Base-by-base conservation (phyloP, 2,113 vertebrate genomes). In the Charina bottae region DNA sequence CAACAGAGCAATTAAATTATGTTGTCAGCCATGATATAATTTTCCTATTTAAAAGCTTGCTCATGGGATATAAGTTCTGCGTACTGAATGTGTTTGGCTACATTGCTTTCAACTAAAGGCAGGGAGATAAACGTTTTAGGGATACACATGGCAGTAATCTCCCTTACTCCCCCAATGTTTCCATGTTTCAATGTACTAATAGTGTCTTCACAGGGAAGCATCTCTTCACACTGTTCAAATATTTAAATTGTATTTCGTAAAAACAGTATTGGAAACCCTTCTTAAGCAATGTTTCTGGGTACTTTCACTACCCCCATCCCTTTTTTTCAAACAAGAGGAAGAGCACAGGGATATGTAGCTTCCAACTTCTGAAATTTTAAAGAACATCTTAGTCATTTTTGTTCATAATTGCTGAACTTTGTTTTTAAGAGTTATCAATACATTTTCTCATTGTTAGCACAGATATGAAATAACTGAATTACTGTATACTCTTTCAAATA, bases 1-100 rank as follows among this genome's bases (percentile, higher is more conserved):
- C 97, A 98, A 99, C 98, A 96, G 95, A 91, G 97, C 98, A 98
- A 98, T 98, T 98, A 98, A 98, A 98, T 98, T 98, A 98, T 98
- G 98, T 98, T 98, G 98, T 98, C 98, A 98, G 98, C 98, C 98
- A 97, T 98, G 97, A 98, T 98, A 97, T 97, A 97, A 98, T 98
- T 98, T 98, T 97, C 97, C 96, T 97, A 98, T 97, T 98, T 97
- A 97, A 97, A 97, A 97, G 97, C 87, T 92, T 85, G 91, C 98
- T 98, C 97, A 89, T 95, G 98, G 98, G 98, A 98, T 88, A 2
- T 94, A 96, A 97, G 96, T 98, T 98, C 97, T 96, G 95, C 96
- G 96, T 96, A 95, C 95, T 97, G 96, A 92, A 96, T 54, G 96
- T 24, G 91, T 1, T 92, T 92, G 58, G 87, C 72, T 89, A 37